Conservation (phyloP, 2,797 vertebrate genomes). For the Pygocentrus nattereri region DNA sequence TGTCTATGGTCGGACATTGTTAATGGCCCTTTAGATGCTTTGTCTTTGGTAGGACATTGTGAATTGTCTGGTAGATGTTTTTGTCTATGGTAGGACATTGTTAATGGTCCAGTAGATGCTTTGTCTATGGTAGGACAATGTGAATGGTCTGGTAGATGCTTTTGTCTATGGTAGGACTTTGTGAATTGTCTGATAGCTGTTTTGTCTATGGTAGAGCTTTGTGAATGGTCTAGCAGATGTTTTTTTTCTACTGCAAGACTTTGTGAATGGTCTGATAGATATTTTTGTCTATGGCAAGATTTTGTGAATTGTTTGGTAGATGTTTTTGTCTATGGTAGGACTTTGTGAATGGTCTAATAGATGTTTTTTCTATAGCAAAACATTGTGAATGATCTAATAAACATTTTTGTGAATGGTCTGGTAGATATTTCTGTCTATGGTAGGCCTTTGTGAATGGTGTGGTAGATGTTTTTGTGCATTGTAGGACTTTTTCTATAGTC, state of each 20-base stretch:
- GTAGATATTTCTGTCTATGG: not conserved
- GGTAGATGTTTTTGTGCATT: not conserved
- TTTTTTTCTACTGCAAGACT: not conserved
- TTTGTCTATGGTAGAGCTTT: not conserved
- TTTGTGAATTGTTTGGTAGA: not conserved
- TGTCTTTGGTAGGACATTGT: not conserved
- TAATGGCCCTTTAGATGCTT: not conserved
- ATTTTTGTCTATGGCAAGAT: not conserved
- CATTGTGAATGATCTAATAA: not conserved
- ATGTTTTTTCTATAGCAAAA: not conserved
- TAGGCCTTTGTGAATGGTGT: not conserved
- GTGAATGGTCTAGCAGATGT: not conserved
- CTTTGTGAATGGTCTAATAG: not conserved
- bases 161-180: not conserved
- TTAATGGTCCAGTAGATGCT: not conserved
- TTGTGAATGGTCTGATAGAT: not conserved
- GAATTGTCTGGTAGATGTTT: not conserved
- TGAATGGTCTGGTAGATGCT: not conserved
- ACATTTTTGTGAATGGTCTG: not conserved
- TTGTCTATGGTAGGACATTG: not conserved
- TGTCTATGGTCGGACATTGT: not conserved
- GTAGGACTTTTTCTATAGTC: not conserved
- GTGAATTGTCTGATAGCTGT: not conserved
- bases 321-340: not conserved
- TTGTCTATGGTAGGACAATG: not conserved